These are phyloP conservation scores for Corythaixoides concolor DNA, from an alignment of 2,113 vertebrate genomes.

Conservation along the genomic window DNA sequence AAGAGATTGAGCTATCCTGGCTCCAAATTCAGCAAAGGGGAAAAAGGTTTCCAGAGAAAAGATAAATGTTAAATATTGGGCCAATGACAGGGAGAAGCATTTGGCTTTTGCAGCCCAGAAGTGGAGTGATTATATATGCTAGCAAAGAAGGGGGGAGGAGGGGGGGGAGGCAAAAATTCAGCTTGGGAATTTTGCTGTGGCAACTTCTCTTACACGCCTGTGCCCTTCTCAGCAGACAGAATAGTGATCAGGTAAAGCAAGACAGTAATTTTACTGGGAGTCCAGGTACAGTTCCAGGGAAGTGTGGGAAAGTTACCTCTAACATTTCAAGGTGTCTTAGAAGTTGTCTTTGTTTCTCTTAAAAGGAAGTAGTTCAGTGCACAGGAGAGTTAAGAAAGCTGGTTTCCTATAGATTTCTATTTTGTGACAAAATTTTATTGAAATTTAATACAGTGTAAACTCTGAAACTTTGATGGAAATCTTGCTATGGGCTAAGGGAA, in stretches of 20 bases:
- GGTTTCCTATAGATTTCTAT: background rate
- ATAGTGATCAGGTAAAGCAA: background rate
- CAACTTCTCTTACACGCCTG: background rate
- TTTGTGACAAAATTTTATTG: background rate
- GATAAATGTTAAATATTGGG: background rate
- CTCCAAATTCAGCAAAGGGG: background rate
- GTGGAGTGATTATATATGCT: background rate
- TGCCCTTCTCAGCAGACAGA: background rate
- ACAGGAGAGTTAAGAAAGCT: background rate
- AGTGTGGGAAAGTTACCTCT: rapidly evolving
- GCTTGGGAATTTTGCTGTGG: background rate
- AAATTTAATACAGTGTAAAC: background rate
- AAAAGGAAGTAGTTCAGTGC: background rate
- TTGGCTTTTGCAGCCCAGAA: background rate
- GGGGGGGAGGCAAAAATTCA: background rate
- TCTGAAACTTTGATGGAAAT: background rate
- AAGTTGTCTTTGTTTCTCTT: background rate
- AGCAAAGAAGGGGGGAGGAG: background rate
- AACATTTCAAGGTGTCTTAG: background rate
- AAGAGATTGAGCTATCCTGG: background rate
- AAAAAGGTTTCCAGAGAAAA: background rate
- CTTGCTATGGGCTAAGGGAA: background rate
- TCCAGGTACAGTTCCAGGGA: background rate
- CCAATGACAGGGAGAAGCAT: background rate
- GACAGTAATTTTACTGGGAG: background rate